These are phyloP conservation scores for Protobothrops flavoviridis DNA, from an alignment of 2,113 vertebrate species.

Conservation along the genomic window DNA sequence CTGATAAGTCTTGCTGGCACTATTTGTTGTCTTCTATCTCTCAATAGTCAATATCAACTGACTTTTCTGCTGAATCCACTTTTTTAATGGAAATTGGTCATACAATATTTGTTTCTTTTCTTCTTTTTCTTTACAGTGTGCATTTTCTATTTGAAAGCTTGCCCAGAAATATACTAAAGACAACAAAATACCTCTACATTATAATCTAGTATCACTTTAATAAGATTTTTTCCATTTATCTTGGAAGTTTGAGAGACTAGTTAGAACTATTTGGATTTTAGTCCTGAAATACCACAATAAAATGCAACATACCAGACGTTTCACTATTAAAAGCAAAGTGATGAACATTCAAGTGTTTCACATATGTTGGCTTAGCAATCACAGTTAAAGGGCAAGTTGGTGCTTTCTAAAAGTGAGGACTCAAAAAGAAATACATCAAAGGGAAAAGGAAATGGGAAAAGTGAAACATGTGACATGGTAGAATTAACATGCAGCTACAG, in stretches of 20 bases:
- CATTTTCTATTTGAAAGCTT: neutral
- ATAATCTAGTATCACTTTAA: neutral
- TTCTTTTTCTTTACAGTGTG: neutral
- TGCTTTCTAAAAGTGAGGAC: neutral
- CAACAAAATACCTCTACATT: neutral
- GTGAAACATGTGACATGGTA: neutral
- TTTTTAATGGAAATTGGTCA: neutral
- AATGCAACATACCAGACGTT: neutral
- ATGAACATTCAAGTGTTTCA: constrained; percentile 1
- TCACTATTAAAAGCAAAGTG: neutral
- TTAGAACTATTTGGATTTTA: neutral
- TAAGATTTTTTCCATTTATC: neutral
- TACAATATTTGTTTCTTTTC: neutral
- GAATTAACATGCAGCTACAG: neutral
- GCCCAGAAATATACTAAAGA: neutral
- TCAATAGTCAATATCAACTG: neutral
- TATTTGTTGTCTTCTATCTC: neutral
- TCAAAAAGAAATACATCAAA: neutral
- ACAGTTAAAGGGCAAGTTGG: constrained; percentile 6
- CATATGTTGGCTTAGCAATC: neutral
- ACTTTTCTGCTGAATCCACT: neutral
- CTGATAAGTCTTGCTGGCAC: neutral
- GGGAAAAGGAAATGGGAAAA: neutral
- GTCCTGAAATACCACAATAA: neutral
- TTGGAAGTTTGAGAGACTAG: neutral